Evolutionary conservation across 2,797 vertebrate species (phyloP), one percentile per base, ranked within the genome.

Genomic region (Myripristis murdjan): DNA sequence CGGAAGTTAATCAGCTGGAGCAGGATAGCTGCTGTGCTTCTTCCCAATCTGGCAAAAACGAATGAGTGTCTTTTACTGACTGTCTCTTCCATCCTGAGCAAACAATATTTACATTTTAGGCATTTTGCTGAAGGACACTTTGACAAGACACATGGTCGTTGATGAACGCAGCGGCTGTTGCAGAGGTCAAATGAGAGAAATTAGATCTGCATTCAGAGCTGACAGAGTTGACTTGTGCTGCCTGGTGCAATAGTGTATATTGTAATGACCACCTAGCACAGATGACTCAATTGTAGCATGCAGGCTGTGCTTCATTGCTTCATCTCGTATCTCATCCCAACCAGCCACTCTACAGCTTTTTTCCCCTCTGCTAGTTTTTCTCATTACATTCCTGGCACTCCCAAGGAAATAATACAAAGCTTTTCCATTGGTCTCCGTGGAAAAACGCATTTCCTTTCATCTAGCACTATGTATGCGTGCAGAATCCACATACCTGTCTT

Each of bases 301-400:
- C 80, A 54, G 57, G 75, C 81, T 54, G 48, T 84, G 89, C 90
- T 86, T 90, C 89, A 88, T 84, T 85, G 88, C 89, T 83, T 89
- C 85, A 76, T 89, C 86, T 91, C 85, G 84, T 91, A 89, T 89
- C 85, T 91, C 86, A 80, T 86, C 83, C 84, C 82, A 76, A 86
- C 66, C 90, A 83, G 85, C 72, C 68, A 52, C 73, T 87, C 75
- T 77, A 68, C 60, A 64, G 67, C 60, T 35, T 60, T 41, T 54
- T 51, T 4, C 68, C 73, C 70, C 80, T 79, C 82, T 72, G 66
- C 75, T 82, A 84, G 81, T 86, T 92, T 63, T 89, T 91, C 90
- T 87, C 90, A 92, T 89, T 91, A 87, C 81, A 73, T 82, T 75
- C 72, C 76, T 76, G 78, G 73, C 86, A 84, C 84, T 87, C 65